Conservation (phyloP, 2,888 invertebrate genomes). For the Coleophora deauratella region DNA sequence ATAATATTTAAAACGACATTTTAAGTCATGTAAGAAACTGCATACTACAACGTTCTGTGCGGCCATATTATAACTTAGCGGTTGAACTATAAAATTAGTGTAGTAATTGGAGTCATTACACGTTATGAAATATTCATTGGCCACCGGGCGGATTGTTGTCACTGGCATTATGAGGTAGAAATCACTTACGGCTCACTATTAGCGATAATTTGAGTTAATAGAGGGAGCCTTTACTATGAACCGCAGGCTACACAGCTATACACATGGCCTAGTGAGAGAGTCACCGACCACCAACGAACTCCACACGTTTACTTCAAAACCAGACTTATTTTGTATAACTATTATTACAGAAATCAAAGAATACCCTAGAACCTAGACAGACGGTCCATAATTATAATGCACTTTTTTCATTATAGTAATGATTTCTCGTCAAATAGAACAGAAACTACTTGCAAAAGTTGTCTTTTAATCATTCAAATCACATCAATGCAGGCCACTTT, state of each 20-base stretch:
- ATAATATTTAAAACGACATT: constrained; percentile 1
- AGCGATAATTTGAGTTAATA: constrained; percentile 68
- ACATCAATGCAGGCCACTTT: no score
- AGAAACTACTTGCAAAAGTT: no score
- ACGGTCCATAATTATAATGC: background rate
- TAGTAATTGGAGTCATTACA: constrained; percentile 47
- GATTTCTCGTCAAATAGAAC: no score
- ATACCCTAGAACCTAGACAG: no score
- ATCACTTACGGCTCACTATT: constrained; percentile 54
- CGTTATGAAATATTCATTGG: constrained; percentile 63
- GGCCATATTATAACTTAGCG: constrained; percentile 15
- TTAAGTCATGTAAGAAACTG: background rate
- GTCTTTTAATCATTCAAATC: no score
- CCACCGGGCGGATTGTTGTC: constrained; percentile 59
- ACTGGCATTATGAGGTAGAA: constrained; percentile 54
- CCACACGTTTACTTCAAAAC: no score
- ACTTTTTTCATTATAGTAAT: no score
- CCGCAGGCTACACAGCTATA: background rate
- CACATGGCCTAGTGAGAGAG: no score
- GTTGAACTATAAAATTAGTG: constrained; percentile 38
- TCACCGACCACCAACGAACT: no score
- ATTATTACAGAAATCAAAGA: background rate
- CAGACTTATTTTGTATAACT: background rate
- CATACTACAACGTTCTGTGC: background rate
- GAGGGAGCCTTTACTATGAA: constrained; percentile 44